Evolutionary conservation across 2,113 vertebrate species (phyloP), one percentile per base, ranked within the genome.

Genomic region (Atlantisia rogersi): DNA sequence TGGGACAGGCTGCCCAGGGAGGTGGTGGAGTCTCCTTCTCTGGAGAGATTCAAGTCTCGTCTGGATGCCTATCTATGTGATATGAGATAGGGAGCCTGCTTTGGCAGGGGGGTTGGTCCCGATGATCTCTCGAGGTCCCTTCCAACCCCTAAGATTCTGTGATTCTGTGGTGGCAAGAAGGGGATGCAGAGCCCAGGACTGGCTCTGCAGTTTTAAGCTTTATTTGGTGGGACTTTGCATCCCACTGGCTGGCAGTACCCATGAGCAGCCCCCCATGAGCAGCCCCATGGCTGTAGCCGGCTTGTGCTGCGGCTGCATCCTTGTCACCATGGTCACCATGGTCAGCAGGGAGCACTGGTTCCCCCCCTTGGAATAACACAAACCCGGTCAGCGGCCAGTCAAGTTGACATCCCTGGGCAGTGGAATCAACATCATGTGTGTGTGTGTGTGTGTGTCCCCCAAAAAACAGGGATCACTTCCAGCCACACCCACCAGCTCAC

Each of bases 241-340:
- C 63, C 63, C 2, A 0, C 9, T 1, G 0, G 44, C 32, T 3
- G 1, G 50, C 1, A 4, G 60, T 7, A 40, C 63, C 52, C 24
- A 11, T 0, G 0, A 35, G 53, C 75, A 74, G 44, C 53, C 39
- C 53, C 1, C 8, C 48, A 28, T 46, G 1, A 35, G 53, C 75
- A 74, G 39, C 55, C 39, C 39, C 1, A 8, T 31, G 24, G 40
- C 69, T 58, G 58, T 19, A 37, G 25, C 18, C 2, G 37, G 22
- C 32, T 50, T 6, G 1, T 16, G 37, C 63, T 37, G 37, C 0
- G 6, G 35, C 52, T 3, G n/a, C 10, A 25, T 86, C 77, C 63
- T 48, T 67, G 65, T 65, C 85, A 25, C 62, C 35, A 0, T 9
- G 28, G n/a, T n/a, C n/a, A n/a, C 8, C 3, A 0, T 9, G 28